Conservation (phyloP, 2,888 invertebrate species). For the Meta bourneti region DNA sequence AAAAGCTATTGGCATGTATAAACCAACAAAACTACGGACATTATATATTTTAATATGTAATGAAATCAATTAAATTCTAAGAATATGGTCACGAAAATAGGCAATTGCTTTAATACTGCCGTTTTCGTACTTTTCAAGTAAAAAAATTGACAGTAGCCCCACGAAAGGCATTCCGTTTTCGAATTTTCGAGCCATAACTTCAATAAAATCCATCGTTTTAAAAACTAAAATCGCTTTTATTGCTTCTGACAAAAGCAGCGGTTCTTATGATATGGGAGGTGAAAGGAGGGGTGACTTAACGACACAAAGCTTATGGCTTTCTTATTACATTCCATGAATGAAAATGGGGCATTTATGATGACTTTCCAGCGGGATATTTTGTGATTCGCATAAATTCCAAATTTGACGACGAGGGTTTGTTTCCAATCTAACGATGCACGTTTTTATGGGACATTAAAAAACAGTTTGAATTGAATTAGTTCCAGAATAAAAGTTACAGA, state of each 20-base stretch:
- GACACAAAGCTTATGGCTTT: conserved; percentile 16
- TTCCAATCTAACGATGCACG: background rate
- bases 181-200: background rate
- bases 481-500: background rate
- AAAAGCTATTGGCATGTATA: too few relatives aligned
- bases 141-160: background rate
- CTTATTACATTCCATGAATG: conserved; percentile 31
- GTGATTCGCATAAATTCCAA: background rate
- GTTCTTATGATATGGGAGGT: background rate
- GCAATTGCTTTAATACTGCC: too few relatives aligned
- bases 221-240: conserved; percentile 26
- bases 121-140: background rate
- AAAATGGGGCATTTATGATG: conserved; percentile 33
- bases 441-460: conserved; percentile 6
- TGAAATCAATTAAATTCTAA: too few relatives aligned
- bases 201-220: conserved; percentile 19
- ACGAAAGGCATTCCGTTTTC: background rate
- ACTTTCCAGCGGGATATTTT: background rate
- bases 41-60: too few relatives aligned
- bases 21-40: too few relatives aligned
- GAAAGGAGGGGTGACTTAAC: conserved; percentile 16
- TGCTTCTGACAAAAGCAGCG: conserved; percentile 11
- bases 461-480: background rate
- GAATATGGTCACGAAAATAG: too few relatives aligned
- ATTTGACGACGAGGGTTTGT: background rate